Evolutionary conservation across 2,113 vertebrate species (phyloP), one percentile per base, ranked within the genome.

Genomic region (Phalacrocorax carbo): DNA sequence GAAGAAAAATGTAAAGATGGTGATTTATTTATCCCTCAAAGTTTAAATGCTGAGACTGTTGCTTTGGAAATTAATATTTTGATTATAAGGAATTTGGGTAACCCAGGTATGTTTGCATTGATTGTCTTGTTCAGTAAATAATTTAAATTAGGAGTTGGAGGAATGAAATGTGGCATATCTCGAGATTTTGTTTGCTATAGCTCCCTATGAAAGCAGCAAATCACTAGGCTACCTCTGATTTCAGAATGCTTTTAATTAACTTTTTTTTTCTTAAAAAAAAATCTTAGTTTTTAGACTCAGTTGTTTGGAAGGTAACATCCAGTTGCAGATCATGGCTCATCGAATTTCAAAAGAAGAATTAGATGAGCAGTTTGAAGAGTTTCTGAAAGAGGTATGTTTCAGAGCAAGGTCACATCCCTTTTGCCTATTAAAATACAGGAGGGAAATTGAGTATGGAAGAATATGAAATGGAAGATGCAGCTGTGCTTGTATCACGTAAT

Each of bases 311-410:
- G 44, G 44, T 90, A 73, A 93, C 88, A 87, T 38, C 30, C 55
- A 76, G 30, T 68, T 95, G 36, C 13, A 93, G 60, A 96, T 46
- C 13, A 99, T 99, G 99, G 97, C 98, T 96, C 97, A 87, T 70
- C 97, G 82, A 68, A 94, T 98, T 97, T 98, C 98, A 54, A 98
- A 98, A 94, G 98, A 99, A 94, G 98, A 99, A 78, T 84, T 99
- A 93, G 99, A 99, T 95, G 98, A 99, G 88, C 98, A 99, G 93
- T 99, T 99, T 97, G 99, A 99, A 94, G 98, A 98, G 96, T 99
- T 99, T 96, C 92, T 99, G 96, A 99, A 99, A 96, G 99, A 99
- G 99, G 99, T 99, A 98, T 51, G 94, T 94, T 94, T 79, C 55
- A 77, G 29, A 54, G 44, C 46, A 62, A 87, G 10, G 54, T 60